Evolutionary conservation across 1,140 invertebrate species (phyloP).

Genomic region (Drosophila tristis): DNA sequence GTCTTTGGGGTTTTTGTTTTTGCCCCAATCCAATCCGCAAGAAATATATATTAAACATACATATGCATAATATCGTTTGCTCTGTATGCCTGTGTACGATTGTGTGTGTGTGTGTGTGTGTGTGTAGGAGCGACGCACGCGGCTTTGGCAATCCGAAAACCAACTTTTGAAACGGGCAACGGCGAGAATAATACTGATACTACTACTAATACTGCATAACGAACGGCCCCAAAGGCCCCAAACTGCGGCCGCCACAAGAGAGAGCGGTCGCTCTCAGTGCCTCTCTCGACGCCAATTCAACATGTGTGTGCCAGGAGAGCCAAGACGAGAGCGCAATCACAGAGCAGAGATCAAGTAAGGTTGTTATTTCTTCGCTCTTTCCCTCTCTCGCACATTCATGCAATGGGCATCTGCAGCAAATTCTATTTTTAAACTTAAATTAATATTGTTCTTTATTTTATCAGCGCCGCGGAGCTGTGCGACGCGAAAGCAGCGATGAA

Average conservation of each 20-base stretch:
- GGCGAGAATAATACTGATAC: conserved; percentile 77
- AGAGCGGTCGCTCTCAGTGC: conserved; percentile 4
- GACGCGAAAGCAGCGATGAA: conserved; percentile 29
- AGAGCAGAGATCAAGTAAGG: conserved; percentile 19
- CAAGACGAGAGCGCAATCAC: conserved; percentile 49
- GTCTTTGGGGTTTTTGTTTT: conserved; percentile 56
- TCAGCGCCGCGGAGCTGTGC: conserved; percentile 72
- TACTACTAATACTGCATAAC: neutral
- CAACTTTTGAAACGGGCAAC: conserved; percentile 68
- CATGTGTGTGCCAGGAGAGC: conserved; percentile 39
- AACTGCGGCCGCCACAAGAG: conserved; percentile 28
- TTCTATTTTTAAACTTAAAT: conserved; percentile 83
- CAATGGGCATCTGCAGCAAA: conserved; percentile 77
- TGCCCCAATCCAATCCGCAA: conserved; percentile 74
- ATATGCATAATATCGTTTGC: conserved; percentile 61
- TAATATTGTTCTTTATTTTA: conserved; percentile 83
- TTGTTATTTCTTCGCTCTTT: conserved; percentile 19
- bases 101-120: conserved; percentile 22
- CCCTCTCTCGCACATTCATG: conserved; percentile 57
- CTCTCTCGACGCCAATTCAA: conserved; percentile 35
- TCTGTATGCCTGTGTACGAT: conserved; percentile 32
- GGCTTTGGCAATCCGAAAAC: conserved; percentile 58
- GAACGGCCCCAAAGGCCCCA: conserved; percentile 48
- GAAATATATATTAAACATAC: conserved; percentile 72
- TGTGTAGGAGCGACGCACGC: conserved; percentile 37